Evolutionary conservation across 2,797 vertebrate species (phyloP), one percentile per base, ranked within the genome.

Genomic region (Protonibea diacanthus): DNA sequence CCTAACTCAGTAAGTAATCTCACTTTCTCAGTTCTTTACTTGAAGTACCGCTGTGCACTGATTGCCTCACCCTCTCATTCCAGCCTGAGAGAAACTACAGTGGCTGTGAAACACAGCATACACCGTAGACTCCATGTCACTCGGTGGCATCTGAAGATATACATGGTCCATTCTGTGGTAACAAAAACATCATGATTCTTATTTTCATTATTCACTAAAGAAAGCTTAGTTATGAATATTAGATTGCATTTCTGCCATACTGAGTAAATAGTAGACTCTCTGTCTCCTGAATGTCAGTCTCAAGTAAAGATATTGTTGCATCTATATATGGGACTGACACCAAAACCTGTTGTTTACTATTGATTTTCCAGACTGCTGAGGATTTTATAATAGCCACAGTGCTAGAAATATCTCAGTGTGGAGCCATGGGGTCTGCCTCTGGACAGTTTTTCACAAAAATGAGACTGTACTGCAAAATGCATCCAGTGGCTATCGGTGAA

Each of bases 311-410:
- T 49, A 66, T 21, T n/a, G 23, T 9, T 63, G 55, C 44, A 23
- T 21, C 38, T 21, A 48, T 25, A 55, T 29, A 63, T 20, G 49
- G 29, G n/a, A 27, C 40, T 42, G n/a, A 75, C n/a, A 13, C 51
- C 52, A 57, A 47, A 71, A 62, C 29, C 38, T 53, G 11, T 49
- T 67, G 40, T 66, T 75, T 18, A 47, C 33, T 58, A 66, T 70
- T 59, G 77, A 79, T 78, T 74, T 77, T 74, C 25, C 11, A 40
- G 57, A 81, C 66, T 15, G 5, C 20, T 33, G 55, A 59, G 75
- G 49, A 23, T 72, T 49, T 51, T 12, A 68, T 76, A 49, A 29
- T 13, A 42, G 21, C 29, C 21, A 12, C 55, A 45, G 25, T 17
- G 40, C 17, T 8, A 44, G 6, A 61, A 47, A n/a, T 55, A 70